Evolutionary conservation across 2,797 vertebrate species (phyloP), one percentile per base, ranked within the genome.

Genomic region (Pangasius djambal): DNA sequence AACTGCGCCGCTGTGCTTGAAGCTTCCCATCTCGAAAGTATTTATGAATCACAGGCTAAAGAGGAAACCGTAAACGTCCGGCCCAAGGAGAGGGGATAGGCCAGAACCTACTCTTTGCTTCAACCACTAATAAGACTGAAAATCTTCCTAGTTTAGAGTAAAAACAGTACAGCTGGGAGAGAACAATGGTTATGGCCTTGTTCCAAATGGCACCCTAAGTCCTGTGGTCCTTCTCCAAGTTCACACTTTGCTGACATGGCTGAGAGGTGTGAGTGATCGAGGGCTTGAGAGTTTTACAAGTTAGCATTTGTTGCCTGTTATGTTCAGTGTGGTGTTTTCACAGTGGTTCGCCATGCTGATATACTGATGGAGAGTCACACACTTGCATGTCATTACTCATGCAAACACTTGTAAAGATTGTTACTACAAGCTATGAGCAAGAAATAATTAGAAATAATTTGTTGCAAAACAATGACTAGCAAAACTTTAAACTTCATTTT

Each of bases 11-110:
- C 65, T 65, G 82, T 44, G 82, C 57, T 16, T 22, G 52, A 44
- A 25, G 12, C 10, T 34, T 28, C 8, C 67, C 65, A 86, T 81
- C 55, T 72, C 44, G 9, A 70, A 89, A 86, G 74, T 25, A 69
- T 81, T 85, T 79, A 84, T 57, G 72, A 79, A 85, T 52, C 28
- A 67, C 44, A 86, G 50, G 75, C n/a, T 86, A 70, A 48, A 89
- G 37, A 86, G 75, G 52, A 79, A 69, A 12, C 74, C n/a, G 52
- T 79, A 85, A 81, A 89, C 74, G 61, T 86, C 20, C 77, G 81
- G 44, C 44, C 50, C 34, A 67, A 61, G 72, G 15, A n/a, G 55
- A 31, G 74, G 18, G 25, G 37, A 22, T 10, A 52, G 31, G 44
- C 8, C 40, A 57, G 78, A 44, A 88, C 65, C 40, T 61, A 50